Conservation (phyloP, 2,113 vertebrate genomes). For the Chaetura pelagica region DNA sequence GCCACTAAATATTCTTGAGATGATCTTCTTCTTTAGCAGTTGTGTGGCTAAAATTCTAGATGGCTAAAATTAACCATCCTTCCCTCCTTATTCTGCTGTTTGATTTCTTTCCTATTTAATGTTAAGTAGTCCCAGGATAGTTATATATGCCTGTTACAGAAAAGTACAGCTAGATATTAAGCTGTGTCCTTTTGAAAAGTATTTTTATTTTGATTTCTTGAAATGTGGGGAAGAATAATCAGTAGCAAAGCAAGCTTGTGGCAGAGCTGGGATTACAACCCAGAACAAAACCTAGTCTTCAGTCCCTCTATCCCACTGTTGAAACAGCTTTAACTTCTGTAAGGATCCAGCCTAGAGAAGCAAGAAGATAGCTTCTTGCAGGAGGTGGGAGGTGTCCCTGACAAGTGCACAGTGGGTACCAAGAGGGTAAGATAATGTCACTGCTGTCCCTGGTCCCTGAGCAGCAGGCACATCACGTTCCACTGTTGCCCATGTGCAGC, state of each 20-base stretch:
- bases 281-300: background rate
- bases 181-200: background rate
- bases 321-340: background rate
- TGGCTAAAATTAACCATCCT: background rate
- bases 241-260: background rate
- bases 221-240: background rate
- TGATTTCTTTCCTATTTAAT: background rate
- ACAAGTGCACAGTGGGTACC: too few species aligned
- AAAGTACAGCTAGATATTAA: background rate
- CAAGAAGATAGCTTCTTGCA: background rate
- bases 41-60: background rate
- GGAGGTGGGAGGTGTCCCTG: background rate
- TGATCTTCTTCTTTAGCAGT: background rate
- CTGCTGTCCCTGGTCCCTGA: rapidly evolving
- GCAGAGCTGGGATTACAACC: background rate
- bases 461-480: background rate
- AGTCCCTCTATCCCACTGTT: background rate
- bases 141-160: background rate
- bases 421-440: background rate
- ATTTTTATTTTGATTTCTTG: too few species aligned
- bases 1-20: background rate
- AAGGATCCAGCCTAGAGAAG: background rate
- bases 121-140: rapidly evolving
- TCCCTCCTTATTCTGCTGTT: background rate
- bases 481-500: background rate